These are phyloP conservation scores for Carassius auratus DNA, from an alignment of 2,113 vertebrate species.

Conservation along the genomic window DNA sequence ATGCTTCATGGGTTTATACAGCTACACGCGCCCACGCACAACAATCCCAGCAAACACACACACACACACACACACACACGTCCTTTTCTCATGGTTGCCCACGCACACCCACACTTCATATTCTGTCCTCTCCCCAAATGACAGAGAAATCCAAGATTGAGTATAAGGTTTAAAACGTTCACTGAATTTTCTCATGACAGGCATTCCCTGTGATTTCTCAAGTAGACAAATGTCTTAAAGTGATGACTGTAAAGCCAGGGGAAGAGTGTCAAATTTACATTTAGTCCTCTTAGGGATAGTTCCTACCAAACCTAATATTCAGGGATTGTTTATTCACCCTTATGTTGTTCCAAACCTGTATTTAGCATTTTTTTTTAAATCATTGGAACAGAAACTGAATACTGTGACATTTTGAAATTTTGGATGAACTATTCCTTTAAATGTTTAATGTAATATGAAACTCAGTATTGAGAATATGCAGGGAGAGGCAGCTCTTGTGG, in stretches of 20 bases:
- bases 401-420: background rate
- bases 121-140: constrained; percentile 13
- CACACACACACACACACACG: constrained; percentile 36
- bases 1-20: constrained; percentile 15
- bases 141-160: constrained; percentile 16
- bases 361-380: background rate
- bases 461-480: constrained; percentile 5
- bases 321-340: background rate
- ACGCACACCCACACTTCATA: constrained; percentile 40
- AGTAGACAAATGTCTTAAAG: constrained; percentile 8
- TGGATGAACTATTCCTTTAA: background rate
- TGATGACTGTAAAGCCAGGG: background rate
- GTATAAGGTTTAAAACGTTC: background rate
- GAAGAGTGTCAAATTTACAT: background rate
- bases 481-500: background rate
- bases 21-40: constrained; percentile 24
- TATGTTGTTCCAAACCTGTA: background rate
- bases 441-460: background rate
- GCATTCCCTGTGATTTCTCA: background rate
- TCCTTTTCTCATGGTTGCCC: constrained; percentile 13
- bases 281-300: background rate
- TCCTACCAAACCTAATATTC: background rate
- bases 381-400: background rate
- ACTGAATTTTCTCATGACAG: background rate
- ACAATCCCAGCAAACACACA: background rate